These are phyloP conservation scores for Lochmaea capreae DNA, from an alignment of 2,888 invertebrate species.

Conservation along the genomic window DNA sequence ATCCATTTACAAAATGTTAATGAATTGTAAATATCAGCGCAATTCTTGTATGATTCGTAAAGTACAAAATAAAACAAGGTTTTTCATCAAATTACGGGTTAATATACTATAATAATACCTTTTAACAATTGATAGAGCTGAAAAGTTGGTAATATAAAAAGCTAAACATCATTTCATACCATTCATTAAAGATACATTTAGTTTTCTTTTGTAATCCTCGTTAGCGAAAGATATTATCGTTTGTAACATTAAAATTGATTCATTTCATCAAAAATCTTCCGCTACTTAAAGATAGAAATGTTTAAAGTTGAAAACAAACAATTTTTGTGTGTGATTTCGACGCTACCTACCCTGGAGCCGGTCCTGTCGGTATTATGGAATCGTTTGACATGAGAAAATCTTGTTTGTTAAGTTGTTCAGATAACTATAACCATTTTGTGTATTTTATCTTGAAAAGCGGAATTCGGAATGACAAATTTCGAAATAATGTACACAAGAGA, in stretches of 20 bases:
- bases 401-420: no score
- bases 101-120: slow-evolving; percentile 6
- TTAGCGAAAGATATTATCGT: no score
- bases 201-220: no score
- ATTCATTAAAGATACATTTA: not conserved
- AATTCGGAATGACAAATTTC: not conserved
- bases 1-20: not conserved
- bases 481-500: slow-evolving; percentile 8
- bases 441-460: not conserved
- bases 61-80: slow-evolving; percentile 7
- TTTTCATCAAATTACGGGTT: not conserved
- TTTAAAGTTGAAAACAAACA: no score
- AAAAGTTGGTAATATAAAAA: not conserved
- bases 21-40: not conserved
- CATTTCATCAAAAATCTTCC: no score
- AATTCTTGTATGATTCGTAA: not conserved
- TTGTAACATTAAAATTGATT: no score
- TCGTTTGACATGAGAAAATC: no score
- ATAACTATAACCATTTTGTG: no score
- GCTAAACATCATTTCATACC: not conserved
- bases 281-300: no score
- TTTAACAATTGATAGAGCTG: not conserved
- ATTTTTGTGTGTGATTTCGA: no score
- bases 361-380: no score
- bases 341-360: no score